phyloP scores from a whole-genome alignment of 1,140 invertebrate species.

The Amyelois transitella region DNA sequence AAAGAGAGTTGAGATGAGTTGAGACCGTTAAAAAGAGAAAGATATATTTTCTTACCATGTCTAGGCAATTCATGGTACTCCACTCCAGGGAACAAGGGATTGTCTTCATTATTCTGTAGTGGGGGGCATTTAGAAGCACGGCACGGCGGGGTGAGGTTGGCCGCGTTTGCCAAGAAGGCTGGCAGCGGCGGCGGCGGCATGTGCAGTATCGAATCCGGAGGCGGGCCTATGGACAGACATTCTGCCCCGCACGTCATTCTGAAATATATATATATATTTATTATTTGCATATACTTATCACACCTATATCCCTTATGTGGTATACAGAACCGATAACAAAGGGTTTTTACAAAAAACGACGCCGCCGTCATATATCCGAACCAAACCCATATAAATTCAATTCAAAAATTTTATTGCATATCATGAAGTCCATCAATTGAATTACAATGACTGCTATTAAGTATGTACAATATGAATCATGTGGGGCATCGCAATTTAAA shows the following conservation, averaged over 20 bases:
- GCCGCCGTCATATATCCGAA: no score
- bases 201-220: conserved; percentile 84
- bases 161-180: conserved; percentile 76
- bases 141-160: conserved; percentile 75
- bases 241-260: conserved; percentile 72
- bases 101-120: conserved; percentile 64
- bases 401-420: no score
- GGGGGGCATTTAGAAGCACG: conserved; percentile 73
- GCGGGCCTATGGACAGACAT: conserved; percentile 84
- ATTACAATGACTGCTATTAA: no score
- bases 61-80: conserved; percentile 84
- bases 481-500: no score
- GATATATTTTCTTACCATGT: conserved; percentile 72
- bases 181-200: conserved; percentile 88
- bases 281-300: no score
- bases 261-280: neutral
- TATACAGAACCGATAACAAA: no score
- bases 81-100: conserved; percentile 75
- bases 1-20: neutral
- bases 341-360: no score
- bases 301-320: no score
- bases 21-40: neutral
- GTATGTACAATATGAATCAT: no score
- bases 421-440: no score
- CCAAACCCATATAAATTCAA: no score